These are phyloP conservation scores for Trematomus bernacchii DNA, from an alignment of 2,797 vertebrate species.

Conservation along the genomic window DNA sequence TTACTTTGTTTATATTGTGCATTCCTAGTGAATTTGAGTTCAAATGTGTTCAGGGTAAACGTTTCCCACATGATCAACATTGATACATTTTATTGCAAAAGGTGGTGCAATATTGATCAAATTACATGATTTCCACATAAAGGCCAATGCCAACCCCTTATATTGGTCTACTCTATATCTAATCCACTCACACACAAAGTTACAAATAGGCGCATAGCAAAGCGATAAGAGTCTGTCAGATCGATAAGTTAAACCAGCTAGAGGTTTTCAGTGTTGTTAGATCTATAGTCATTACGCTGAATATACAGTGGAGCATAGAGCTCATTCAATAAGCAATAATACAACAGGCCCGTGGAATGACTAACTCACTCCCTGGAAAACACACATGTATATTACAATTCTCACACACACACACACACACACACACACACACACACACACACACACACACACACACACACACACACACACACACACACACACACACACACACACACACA, in stretches of 20 bases:
- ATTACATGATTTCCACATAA: background rate
- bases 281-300: slow-evolving; percentile 66
- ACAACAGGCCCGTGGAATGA: slow-evolving; percentile 32
- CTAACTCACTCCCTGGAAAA: background rate
- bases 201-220: slow-evolving; percentile 16
- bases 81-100: background rate
- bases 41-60: background rate
- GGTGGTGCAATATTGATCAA: background rate
- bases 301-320: slow-evolving; percentile 42
- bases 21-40: background rate
- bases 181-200: background rate
- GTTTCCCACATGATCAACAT: background rate
- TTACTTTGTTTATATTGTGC: too few relatives aligned
- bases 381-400: background rate
- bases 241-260: slow-evolving; percentile 53
- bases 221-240: slow-evolving; percentile 40
- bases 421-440: background rate
- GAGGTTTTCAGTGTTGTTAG: slow-evolving; percentile 53
- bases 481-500: background rate
- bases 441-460: background rate
- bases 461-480: background rate
- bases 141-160: background rate
- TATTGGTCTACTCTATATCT: background rate
- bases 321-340: slow-evolving; percentile 60
- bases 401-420: background rate